Evolutionary conservation across 2,113 vertebrate species (phyloP).

Genomic region (Maccullochella peelii): DNA sequence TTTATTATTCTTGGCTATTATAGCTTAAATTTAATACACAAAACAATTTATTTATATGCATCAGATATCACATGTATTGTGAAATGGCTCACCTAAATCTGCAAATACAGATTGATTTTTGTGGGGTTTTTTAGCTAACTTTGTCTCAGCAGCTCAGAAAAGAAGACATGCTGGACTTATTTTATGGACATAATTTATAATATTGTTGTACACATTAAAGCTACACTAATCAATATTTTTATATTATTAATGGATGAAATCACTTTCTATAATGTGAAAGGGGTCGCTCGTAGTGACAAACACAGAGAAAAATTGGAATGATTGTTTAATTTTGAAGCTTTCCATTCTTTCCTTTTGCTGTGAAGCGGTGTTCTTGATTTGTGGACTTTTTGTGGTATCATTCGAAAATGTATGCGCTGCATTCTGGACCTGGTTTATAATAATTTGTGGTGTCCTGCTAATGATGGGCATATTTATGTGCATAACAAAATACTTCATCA

Average conservation of each 20-base stretch:
- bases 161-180: too few relatives aligned
- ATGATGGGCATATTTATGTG: neutral
- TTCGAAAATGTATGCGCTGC: neutral
- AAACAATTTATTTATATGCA: neutral
- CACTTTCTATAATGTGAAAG: neutral
- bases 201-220: neutral
- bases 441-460: neutral
- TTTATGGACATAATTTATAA: too few relatives aligned
- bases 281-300: neutral
- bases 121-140: neutral
- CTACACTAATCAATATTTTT: neutral
- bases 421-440: neutral
- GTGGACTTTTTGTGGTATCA: neutral
- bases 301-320: neutral
- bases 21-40: neutral
- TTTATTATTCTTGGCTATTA: neutral
- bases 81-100: neutral
- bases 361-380: neutral
- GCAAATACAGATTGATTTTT: neutral
- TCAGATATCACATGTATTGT: neutral
- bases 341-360: neutral
- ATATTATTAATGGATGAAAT: neutral
- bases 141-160: neutral
- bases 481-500: constrained; percentile 10
- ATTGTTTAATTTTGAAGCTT: neutral